Conservation (phyloP, 2,888 invertebrate genomes). For the Epinotia brunnichana region DNA sequence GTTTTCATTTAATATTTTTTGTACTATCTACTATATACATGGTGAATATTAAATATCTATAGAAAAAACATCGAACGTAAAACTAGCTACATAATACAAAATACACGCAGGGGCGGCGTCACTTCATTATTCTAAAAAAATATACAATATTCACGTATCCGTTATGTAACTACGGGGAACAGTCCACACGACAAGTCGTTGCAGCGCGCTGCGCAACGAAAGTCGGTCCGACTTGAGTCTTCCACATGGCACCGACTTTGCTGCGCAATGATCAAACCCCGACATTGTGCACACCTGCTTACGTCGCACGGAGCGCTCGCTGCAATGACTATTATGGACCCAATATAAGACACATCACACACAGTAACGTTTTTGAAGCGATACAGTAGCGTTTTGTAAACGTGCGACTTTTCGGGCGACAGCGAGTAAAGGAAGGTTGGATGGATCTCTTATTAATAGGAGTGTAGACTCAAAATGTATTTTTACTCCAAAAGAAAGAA, state of each 20-base stretch:
- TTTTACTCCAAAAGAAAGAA: no score
- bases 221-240: no score
- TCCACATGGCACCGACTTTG: background rate
- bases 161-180: slow-evolving; percentile 1
- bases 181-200: background rate
- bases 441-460: background rate
- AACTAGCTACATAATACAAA: slow-evolving; percentile 74
- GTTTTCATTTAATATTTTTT: slow-evolving; percentile 80
- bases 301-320: background rate
- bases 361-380: background rate
- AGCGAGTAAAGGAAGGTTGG: background rate
- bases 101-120: slow-evolving; percentile 53
- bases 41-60: slow-evolving; percentile 78
- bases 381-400: background rate
- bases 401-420: background rate
- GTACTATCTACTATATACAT: slow-evolving; percentile 83
- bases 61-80: slow-evolving; percentile 59
- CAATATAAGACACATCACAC: background rate
- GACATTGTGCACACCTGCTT: no score
- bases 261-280: background rate
- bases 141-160: slow-evolving; percentile 30
- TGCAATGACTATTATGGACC: background rate
- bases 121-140: slow-evolving; percentile 24
- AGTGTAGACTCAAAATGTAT: no score
- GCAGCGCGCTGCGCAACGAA: background rate